Evolutionary conservation across 2,113 vertebrate genomes (phyloP), one percentile per base, ranked within the genome.

Genomic region (Hippocampus guttulatus): DNA sequence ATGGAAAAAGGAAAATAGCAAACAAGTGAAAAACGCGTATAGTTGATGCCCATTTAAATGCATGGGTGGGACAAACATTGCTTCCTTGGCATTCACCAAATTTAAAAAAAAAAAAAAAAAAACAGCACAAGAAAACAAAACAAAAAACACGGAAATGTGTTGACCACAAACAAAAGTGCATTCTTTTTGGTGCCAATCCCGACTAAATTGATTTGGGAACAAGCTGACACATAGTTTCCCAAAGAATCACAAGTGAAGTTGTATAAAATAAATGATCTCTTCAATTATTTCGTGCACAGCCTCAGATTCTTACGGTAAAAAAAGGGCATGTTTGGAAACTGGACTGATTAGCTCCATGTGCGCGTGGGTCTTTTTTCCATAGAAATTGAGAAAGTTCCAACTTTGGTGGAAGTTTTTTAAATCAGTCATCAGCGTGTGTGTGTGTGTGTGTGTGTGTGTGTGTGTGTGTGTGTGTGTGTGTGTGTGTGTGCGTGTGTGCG

Each of bases 341-440:
- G 68, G 38, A 68, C 74, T 68, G 65, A 79, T 73, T 79, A 68
- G 40, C 25, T 67, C 20, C 27, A 62, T 52, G 38, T 38, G 60
- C 7, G 33, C 73, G 77, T n/a, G 51, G 25, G 45, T 79, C 66
- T 68, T 43, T 67, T 77, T 81, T 80, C 63, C 52, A 64, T 63
- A 2, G 16, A 43, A 71, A 70, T 76, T 74, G 45, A 65, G 3
- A 68, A 79, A 80, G 77, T 77, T 80, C 40, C 30, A 67, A 57
- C 64, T 70, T 69, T 79, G 71, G 51, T 5, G 14, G 25, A 70
- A 73, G 71, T 73, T 77, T 73, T 30, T 45, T 64, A 20, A 7
- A 74, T 52, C 20, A 40, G 52, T 7, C 70, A 14, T 30, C 14
- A 18, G 27, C 2, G 14, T 60, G 57, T 14, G 3, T 16, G 25